A percentile compares a stretch with the other conserved stretches of the same genome.
Conservation (phyloP, 2,888 invertebrate species). For the Philereme transversata region DNA sequence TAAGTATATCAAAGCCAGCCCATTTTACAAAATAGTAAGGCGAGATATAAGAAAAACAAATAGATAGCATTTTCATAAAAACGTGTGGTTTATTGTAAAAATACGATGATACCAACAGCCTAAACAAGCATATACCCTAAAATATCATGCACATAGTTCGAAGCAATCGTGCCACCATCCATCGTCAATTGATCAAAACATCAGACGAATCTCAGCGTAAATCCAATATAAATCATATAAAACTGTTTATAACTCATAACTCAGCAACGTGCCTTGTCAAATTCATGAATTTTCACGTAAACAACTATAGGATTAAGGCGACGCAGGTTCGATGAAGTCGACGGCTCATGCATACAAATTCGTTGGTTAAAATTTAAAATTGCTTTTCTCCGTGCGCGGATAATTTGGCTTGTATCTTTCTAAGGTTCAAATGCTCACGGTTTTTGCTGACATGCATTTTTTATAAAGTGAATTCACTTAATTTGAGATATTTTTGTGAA, state of each 20-base stretch:
- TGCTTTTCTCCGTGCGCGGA: conserved; percentile 42
- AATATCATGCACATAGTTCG: not conserved
- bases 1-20: too few relatives aligned
- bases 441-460: conserved; percentile 4
- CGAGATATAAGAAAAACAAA: too few relatives aligned
- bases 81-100: too few relatives aligned
- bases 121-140: too few relatives aligned
- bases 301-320: conserved; percentile 53
- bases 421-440: conserved; percentile 14
- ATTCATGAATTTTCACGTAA: conserved; percentile 57
- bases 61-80: too few relatives aligned
- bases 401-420: conserved; percentile 23
- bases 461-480: not conserved
- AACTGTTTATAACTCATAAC: conserved; percentile 57
- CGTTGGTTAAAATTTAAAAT: conserved; percentile 61
- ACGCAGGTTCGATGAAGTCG: conserved; percentile 53
- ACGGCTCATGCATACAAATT: conserved; percentile 65
- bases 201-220: conserved; percentile 7
- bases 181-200: conserved; percentile 12
- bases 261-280: conserved; percentile 49
- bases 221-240: conserved; percentile 35
- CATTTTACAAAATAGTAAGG: too few relatives aligned
- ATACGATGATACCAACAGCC: too few relatives aligned
- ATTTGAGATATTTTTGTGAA: not conserved
- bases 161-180: conserved; percentile 5